Conservation (phyloP, 1,140 invertebrate species). For the Achroia grisella region DNA sequence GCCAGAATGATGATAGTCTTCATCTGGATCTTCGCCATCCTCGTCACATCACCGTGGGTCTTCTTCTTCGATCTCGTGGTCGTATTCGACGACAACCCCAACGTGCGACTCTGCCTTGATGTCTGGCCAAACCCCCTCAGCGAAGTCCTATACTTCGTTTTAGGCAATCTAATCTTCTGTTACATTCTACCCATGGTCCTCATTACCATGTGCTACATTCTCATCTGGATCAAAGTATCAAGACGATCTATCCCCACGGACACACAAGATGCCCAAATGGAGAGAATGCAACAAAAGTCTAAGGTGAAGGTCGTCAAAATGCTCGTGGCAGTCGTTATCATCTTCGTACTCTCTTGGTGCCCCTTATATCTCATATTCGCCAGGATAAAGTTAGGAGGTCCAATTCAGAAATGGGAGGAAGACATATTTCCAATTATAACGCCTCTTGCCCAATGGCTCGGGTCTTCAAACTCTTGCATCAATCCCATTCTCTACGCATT, state of each 20-base stretch:
- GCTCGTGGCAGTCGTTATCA: slow-evolving; percentile 94
- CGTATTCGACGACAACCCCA: slow-evolving; percentile 81
- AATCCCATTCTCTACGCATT: slow-evolving; percentile 98
- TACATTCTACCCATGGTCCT: slow-evolving; percentile 95
- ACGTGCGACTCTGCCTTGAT: slow-evolving; percentile 85
- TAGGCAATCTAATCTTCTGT: slow-evolving; percentile 91
- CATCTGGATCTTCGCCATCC: slow-evolving; percentile 91
- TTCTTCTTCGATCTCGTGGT: slow-evolving; percentile 90
- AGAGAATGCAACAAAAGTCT: slow-evolving; percentile 92
- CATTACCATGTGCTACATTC: slow-evolving; percentile 93
- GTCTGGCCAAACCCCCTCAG: slow-evolving; percentile 88
- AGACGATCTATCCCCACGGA: slow-evolving; percentile 90
- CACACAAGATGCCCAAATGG: slow-evolving; percentile 92
- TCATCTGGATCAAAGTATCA: slow-evolving; percentile 95
- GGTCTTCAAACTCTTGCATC: slow-evolving; percentile 96
- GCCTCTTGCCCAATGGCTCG: slow-evolving; percentile 96
- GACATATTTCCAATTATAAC: slow-evolving; percentile 86
- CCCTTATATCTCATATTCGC: slow-evolving; percentile 94
- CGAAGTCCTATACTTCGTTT: slow-evolving; percentile 89
- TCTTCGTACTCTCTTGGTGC: slow-evolving; percentile 96
- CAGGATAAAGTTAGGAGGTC: slow-evolving; percentile 86
- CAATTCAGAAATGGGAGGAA: slow-evolving; percentile 82
- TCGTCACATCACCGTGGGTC: slow-evolving; percentile 91
- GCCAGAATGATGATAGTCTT: slow-evolving; percentile 90
- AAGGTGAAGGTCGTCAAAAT: slow-evolving; percentile 97